These are phyloP conservation scores for Melanostoma mellinum DNA, from an alignment of 2,888 invertebrate genomes.

Conservation along the genomic window DNA sequence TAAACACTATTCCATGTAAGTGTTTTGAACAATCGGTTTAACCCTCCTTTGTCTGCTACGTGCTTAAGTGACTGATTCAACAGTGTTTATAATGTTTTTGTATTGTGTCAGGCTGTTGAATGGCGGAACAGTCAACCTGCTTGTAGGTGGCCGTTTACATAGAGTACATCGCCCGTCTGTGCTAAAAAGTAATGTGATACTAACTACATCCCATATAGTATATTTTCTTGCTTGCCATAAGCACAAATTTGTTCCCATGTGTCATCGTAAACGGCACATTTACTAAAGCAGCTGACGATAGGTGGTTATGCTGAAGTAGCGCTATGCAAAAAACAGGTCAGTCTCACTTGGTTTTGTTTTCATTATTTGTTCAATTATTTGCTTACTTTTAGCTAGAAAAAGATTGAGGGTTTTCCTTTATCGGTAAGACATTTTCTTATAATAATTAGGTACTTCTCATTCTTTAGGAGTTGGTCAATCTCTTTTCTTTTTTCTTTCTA, in stretches of 20 bases:
- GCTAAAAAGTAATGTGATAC: conserved; percentile 46
- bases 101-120: conserved; percentile 20
- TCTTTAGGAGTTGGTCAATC: neutral
- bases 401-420: neutral
- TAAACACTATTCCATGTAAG: conserved; percentile 30
- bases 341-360: conserved; percentile 29
- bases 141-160: conserved; percentile 50
- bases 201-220: conserved; percentile 19
- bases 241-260: conserved; percentile 53
- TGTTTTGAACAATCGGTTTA: conserved; percentile 40
- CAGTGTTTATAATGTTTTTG: conserved; percentile 33
- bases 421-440: no score
- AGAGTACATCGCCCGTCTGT: conserved; percentile 39
- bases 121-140: conserved; percentile 23
- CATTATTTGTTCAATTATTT: neutral
- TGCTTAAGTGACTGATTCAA: conserved; percentile 52
- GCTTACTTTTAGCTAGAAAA: conserved; percentile 1
- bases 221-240: conserved; percentile 26
- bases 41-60: conserved; percentile 52
- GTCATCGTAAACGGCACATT: conserved; percentile 49
- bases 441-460: no score
- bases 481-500: conserved; percentile 1
- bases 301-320: conserved; percentile 25
- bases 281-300: conserved; percentile 48
- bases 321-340: conserved; percentile 49